Evolutionary conservation across 2,888 invertebrate genomes (phyloP), one percentile per base, ranked within the genome.

Genomic region (Harpagoxenus sublaevis): DNA sequence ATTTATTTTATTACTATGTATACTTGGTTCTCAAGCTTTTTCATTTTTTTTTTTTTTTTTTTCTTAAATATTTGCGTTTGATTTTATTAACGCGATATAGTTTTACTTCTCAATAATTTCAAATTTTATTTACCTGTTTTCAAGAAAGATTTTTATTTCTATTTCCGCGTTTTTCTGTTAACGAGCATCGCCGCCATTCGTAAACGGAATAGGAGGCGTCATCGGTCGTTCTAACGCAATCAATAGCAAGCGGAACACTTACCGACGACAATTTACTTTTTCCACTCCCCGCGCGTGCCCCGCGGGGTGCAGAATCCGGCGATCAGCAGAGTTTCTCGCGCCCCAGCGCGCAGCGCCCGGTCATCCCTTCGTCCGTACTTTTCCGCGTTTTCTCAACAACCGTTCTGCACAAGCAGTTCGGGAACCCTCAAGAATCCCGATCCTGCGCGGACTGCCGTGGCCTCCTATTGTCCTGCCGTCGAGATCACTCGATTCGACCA

Each of bases 241-340:
- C 90, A 86, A 90, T 90, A 89, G 83, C 63, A 86, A 89, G 85
- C 79, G 89, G 84, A 75, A 90, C 84, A 86, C 90, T 90, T 89
- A 90, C 90, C 90, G 89, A 89, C 82, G 86, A 90, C 73, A 45
- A 89, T 86, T 86, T 88, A 74, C 81, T 85, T 89, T 84, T 28
- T 45, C 71, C 84, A 48, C 68, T 74, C 45, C 71, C 66, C 55
- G 78, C 62, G 48, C 68, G 79, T 79, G 77, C 6, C 23, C 70
- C 84, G 83, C 84, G 87, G 87, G 84, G 90, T 87, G 89, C 89
- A 90, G 86, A 89, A 83, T 88, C 86, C 81, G 65, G 77, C 84
- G 83, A 81, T 91, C 87, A 91, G 86, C 81, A 87, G 84, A 75
- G 86, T 91, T 92, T 93, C 92, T 92, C 92, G 79, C 93, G 91